Evolutionary conservation across 2,113 vertebrate genomes (phyloP).

Genomic region (Orientallactaga bullata): DNA sequence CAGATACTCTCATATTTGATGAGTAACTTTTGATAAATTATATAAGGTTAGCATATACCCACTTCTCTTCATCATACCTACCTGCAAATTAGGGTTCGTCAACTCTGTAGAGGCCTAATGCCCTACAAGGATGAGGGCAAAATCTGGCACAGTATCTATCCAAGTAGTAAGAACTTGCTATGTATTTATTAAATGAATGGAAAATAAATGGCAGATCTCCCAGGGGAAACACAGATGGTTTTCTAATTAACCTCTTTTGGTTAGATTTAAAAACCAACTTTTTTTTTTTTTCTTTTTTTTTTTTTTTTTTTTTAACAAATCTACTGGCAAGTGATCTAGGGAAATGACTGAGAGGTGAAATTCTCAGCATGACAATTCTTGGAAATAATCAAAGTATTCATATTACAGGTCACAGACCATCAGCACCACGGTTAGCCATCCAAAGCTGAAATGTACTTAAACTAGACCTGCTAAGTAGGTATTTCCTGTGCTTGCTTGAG

Average conservation of each 20-base stretch:
- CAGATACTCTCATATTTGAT: background rate
- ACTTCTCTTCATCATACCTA: background rate
- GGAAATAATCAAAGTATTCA: constrained; percentile 70
- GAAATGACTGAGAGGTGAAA: constrained; percentile 53
- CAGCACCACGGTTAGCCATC: constrained; percentile 68
- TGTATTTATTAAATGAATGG: constrained; percentile 8
- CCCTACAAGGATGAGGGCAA: background rate
- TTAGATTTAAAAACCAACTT: background rate
- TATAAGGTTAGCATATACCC: background rate
- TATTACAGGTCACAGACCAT: constrained; percentile 70
- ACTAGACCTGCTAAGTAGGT: constrained; percentile 60
- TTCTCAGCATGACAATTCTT: constrained; percentile 51
- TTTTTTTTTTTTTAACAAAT: constrained; percentile 5
- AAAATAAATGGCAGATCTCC: constrained; percentile 22
- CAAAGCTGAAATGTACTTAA: constrained; percentile 66
- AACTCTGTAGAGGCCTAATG: background rate
- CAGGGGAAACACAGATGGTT: background rate
- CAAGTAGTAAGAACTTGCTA: background rate
- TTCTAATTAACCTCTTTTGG: constrained; percentile 51
- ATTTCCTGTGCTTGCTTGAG: constrained; percentile 69
- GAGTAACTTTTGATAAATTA: background rate
- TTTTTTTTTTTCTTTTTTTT: no score
- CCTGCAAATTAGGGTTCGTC: background rate
- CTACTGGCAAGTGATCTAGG: constrained; percentile 40
- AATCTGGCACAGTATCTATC: background rate